phyloP scores from a whole-genome alignment of 2,888 invertebrate species.

The Drosophila vallismaia region DNA sequence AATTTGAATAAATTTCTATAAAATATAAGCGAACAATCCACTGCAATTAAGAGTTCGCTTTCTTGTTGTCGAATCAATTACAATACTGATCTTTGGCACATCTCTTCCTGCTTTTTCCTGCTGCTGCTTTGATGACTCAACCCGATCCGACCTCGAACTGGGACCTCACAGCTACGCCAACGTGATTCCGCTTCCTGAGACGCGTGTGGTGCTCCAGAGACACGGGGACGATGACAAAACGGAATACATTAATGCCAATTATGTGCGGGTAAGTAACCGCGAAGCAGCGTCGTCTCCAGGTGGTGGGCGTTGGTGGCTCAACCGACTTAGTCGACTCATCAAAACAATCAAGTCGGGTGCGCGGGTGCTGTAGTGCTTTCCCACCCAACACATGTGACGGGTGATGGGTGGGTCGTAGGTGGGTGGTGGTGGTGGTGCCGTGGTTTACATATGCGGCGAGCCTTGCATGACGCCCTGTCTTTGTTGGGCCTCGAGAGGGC shows the following conservation, averaged over 20 bases:
- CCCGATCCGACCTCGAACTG: constrained; percentile 39
- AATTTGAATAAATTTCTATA: too few species aligned
- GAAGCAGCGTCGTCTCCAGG: constrained; percentile 15
- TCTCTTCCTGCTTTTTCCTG: constrained; percentile 39
- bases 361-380: constrained; percentile 13
- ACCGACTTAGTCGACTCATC: constrained; percentile 19
- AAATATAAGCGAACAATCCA: background rate
- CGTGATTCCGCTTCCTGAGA: constrained; percentile 96
- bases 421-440: constrained; percentile 3
- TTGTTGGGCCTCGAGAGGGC: constrained; percentile 20
- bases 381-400: background rate
- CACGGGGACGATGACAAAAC: constrained; percentile 90
- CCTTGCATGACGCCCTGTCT: constrained; percentile 42
- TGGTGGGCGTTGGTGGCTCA: constrained; percentile 6
- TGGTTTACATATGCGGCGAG: constrained; percentile 26
- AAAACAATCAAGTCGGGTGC: constrained; percentile 29
- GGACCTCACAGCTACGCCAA: constrained; percentile 89
- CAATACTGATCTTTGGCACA: constrained; percentile 36
- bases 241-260: constrained; percentile 97
- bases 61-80: constrained; percentile 35
- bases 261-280: constrained; percentile 89
- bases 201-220: constrained; percentile 90
- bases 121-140: constrained; percentile 28
- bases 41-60: constrained; percentile 25
- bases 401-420: constrained; percentile 7